These are phyloP conservation scores for Semibalanus balanoides DNA, from an alignment of 1,140 invertebrate species.

Conservation along the genomic window DNA sequence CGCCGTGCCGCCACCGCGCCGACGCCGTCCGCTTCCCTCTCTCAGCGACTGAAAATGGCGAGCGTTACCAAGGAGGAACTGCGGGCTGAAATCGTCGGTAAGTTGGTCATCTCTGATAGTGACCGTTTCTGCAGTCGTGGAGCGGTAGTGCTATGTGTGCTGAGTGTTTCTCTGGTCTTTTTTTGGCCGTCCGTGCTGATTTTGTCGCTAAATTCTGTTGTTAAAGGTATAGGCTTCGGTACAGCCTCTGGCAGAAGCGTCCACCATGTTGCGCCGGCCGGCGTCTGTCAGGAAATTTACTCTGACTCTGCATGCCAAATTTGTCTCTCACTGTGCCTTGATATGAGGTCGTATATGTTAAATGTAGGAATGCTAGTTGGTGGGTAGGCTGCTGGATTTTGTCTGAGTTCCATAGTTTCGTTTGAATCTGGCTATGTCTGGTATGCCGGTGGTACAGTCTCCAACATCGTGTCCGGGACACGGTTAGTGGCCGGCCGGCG, in stretches of 20 bases:
- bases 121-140: background rate
- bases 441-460: background rate
- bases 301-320: background rate
- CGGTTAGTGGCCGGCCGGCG: no score
- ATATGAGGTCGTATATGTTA: background rate
- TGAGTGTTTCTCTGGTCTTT: background rate
- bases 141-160: background rate
- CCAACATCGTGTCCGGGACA: background rate
- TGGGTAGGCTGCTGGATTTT: background rate
- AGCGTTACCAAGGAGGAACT: background rate
- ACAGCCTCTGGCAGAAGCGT: background rate
- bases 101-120: background rate
- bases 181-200: background rate
- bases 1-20: no score
- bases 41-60: background rate
- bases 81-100: background rate
- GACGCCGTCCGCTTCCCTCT: background rate
- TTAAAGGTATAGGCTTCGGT: background rate
- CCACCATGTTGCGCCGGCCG: background rate
- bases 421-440: background rate
- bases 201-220: background rate
- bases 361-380: background rate
- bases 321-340: background rate
- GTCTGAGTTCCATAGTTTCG: background rate
- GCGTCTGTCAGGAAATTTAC: background rate